Evolutionary conservation across 2,797 vertebrate species (phyloP).

Genomic region (Podarcis siculus): DNA sequence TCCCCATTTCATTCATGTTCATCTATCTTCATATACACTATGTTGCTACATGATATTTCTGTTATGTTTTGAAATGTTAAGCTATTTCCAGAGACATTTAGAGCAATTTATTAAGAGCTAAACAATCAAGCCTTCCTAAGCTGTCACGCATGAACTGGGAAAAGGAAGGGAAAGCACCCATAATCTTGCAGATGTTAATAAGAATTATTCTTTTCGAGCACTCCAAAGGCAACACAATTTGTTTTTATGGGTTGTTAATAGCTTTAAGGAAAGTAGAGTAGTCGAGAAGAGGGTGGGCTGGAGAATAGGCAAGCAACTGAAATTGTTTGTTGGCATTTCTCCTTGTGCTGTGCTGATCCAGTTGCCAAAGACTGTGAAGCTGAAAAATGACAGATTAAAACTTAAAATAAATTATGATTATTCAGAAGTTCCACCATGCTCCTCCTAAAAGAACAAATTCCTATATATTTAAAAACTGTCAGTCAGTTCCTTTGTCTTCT

Average conservation of each 20-base stretch:
- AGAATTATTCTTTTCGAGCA: constrained; percentile 44
- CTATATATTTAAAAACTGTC: not conserved
- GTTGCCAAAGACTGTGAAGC: constrained; percentile 29
- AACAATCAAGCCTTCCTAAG: constrained; percentile 13
- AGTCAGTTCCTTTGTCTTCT: not conserved
- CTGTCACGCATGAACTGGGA: constrained; percentile 48
- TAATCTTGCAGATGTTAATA: constrained; percentile 43
- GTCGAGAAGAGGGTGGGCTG: constrained; percentile 35
- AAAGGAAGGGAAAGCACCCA: constrained; percentile 38
- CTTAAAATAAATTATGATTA: not conserved
- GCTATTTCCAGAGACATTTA: constrained; percentile 41
- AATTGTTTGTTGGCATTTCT: constrained; percentile 47
- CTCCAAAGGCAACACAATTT: constrained; percentile 52
- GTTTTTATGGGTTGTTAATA: constrained; percentile 57
- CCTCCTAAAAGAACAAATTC: not conserved
- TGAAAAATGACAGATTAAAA: not conserved
- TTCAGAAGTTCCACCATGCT: not conserved
- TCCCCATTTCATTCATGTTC: not conserved
- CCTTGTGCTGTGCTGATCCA: constrained; percentile 46
- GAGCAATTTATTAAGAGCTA: constrained; percentile 43
- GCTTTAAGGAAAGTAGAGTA: constrained; percentile 52
- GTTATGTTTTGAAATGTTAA: constrained; percentile 8
- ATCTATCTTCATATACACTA: not conserved
- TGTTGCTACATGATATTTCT: constrained; percentile 22
- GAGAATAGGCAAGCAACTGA: constrained; percentile 29